Evolutionary conservation across 2,888 invertebrate genomes (phyloP).

Genomic region (Trichacis sp.): DNA sequence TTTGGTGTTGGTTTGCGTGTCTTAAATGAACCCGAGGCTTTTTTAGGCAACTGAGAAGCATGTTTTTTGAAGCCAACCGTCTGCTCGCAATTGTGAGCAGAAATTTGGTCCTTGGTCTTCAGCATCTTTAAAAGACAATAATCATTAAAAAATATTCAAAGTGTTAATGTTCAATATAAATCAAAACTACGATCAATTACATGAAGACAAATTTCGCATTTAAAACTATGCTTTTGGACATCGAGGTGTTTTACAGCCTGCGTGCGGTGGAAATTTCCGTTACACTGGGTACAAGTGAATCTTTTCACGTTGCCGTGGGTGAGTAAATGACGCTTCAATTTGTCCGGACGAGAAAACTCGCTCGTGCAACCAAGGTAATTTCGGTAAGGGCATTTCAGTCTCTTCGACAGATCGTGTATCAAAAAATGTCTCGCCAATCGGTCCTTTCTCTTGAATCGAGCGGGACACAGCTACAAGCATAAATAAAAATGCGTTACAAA

Average conservation of each 20-base stretch:
- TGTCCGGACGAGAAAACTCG: conserved; percentile 76
- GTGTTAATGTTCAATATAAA: background rate
- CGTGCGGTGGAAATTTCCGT: conserved; percentile 62
- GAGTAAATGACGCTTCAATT: conserved; percentile 75
- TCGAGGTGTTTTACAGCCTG: conserved; percentile 66
- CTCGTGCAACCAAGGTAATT: conserved; percentile 74
- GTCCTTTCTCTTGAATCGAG: conserved; percentile 76
- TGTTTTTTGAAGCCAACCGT: conserved; percentile 55
- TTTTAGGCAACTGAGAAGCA: conserved; percentile 61
- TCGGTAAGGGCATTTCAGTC: conserved; percentile 76
- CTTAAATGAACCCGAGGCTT: conserved; percentile 65
- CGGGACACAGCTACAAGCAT: conserved; percentile 70
- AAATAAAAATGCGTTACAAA: no score
- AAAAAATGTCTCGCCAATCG: conserved; percentile 76
- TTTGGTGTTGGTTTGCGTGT: conserved; percentile 64
- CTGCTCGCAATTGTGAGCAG: conserved; percentile 62
- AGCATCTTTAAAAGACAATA: conserved; percentile 59
- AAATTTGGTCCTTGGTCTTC: conserved; percentile 62
- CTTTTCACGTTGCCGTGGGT: conserved; percentile 72
- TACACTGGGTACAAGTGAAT: conserved; percentile 62
- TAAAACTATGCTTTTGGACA: conserved; percentile 60
- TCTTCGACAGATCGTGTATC: conserved; percentile 74
- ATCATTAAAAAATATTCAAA: no score
- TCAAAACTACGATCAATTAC: conserved; percentile 52
- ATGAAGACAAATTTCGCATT: conserved; percentile 64